Percentiles rank a stretch among this genome's conserved stretches.
Evolutionary conservation across 2,797 vertebrate genomes (phyloP).

Genomic region (Peromyscus nudipes): DNA sequence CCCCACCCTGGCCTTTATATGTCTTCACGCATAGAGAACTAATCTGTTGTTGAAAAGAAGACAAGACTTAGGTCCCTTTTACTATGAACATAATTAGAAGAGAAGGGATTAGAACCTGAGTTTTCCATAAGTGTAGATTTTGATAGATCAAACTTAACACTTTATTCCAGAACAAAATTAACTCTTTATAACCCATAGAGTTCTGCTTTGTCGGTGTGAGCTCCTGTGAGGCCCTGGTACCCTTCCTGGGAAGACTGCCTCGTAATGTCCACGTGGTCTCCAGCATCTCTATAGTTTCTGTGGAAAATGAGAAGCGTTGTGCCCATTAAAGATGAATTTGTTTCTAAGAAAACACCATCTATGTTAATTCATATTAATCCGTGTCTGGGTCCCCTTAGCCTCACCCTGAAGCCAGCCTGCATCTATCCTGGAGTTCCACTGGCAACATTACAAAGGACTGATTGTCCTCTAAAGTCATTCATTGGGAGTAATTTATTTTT

Average conservation of each 20-base stretch:
- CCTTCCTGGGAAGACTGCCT: not conserved
- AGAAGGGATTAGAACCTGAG: not conserved
- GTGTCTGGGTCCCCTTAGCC: not conserved
- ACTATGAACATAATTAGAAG: not conserved
- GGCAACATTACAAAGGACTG: not conserved
- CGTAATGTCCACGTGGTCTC: not conserved
- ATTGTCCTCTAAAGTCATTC: constrained; percentile 31
- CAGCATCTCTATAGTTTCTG: not conserved
- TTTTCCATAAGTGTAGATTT: constrained; percentile 46
- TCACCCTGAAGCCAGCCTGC: not conserved
- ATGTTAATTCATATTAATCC: not conserved
- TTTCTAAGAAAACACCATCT: not conserved
- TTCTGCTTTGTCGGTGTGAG: not conserved
- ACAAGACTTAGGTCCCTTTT: not conserved
- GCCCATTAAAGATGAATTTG: not conserved
- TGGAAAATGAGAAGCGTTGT: not conserved
- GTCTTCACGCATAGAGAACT: not conserved
- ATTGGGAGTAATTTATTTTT: not conserved
- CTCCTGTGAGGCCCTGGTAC: not conserved
- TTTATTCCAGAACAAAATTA: constrained; percentile 18
- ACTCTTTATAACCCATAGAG: not conserved
- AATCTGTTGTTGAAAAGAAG: not conserved
- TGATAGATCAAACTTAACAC: not conserved
- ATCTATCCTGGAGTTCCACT: not conserved
- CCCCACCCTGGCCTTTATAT: not conserved